These are phyloP conservation scores for Pterostichus madidus DNA, from an alignment of 2,888 invertebrate genomes.

Conservation along the genomic window DNA sequence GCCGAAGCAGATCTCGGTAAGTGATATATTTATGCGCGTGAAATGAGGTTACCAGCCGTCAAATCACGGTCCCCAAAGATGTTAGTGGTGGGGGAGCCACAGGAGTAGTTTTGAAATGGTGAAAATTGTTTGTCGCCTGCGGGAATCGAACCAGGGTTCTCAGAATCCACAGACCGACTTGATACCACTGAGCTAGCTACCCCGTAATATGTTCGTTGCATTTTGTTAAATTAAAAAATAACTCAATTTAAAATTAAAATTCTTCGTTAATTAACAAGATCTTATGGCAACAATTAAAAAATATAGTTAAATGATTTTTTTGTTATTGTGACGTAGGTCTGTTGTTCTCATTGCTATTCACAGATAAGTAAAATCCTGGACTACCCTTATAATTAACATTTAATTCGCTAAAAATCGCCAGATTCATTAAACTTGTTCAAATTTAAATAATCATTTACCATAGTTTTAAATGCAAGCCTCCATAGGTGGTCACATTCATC, in stretches of 20 bases:
- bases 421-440: constrained; percentile 65
- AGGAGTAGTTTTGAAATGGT: too few species aligned
- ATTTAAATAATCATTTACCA: constrained; percentile 66
- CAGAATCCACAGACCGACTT: too few species aligned
- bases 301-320: constrained; percentile 49
- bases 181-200: too few species aligned
- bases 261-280: constrained; percentile 10
- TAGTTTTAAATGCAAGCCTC: constrained; percentile 59
- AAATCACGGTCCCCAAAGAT: too few species aligned
- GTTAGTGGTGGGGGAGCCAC: too few species aligned
- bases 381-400: constrained; percentile 62
- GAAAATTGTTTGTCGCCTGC: too few species aligned
- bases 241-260: constrained; percentile 16
- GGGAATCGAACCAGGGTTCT: too few species aligned
- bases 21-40: too few species aligned
- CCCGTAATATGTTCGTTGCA: too few species aligned
- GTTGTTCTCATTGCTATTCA: constrained; percentile 54
- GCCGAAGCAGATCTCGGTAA: too few species aligned
- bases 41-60: too few species aligned
- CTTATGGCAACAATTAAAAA: constrained; percentile 29
- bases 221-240: too few species aligned
- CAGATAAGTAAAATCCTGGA: constrained; percentile 55
- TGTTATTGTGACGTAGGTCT: not conserved
- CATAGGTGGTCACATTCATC: constrained; percentile 62
- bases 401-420: constrained; percentile 61